Base-by-base conservation (phyloP, 2,888 invertebrate genomes). In the Limenitis camilla region DNA sequence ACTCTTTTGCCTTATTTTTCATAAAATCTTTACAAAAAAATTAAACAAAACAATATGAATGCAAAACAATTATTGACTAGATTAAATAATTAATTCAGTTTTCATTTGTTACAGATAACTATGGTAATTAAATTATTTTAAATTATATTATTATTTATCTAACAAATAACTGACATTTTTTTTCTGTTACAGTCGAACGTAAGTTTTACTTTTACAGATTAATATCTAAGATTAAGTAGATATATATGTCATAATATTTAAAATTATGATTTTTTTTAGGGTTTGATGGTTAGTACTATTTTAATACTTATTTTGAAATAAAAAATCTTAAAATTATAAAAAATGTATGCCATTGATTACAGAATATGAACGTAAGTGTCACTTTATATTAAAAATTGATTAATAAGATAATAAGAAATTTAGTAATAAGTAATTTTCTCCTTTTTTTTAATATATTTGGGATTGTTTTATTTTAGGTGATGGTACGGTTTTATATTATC, bases 281-380 rank as follows among this genome's bases (percentile, higher is more conserved):
- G 31, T 40, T 49, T 7, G 53, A 49, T 10, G 58, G 58, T 58
- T 40, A 53, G 51, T n/a, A n/a, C n/a, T n/a, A n/a, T n/a, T n/a
- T n/a, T n/a, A n/a, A n/a, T n/a, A n/a, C n/a, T n/a, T n/a, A n/a
- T n/a, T n/a, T n/a, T n/a, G n/a, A n/a, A n/a, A n/a, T n/a, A n/a
- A n/a, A n/a, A n/a, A n/a, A n/a, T n/a, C n/a, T n/a, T n/a, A n/a
- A n/a, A n/a, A n/a, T n/a, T n/a, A 48, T 40, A 27, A 7, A 36
- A 33, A 8, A 1, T 29, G 28, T 44, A 10, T 19, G 8, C 29
- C 10, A 43, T 47, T 40, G 51, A 38, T 64, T 68, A 33, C 60
- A 71, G 71, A 71, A 47, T 72, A 67, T 42, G 68, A 70, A 56
- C 63, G 71, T 71, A 61, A 68, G 71, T 68, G 41, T 11, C 28